These are phyloP conservation scores for Loxodonta africana DNA, from an alignment of 2,113 vertebrate genomes.

Conservation along the genomic window DNA sequence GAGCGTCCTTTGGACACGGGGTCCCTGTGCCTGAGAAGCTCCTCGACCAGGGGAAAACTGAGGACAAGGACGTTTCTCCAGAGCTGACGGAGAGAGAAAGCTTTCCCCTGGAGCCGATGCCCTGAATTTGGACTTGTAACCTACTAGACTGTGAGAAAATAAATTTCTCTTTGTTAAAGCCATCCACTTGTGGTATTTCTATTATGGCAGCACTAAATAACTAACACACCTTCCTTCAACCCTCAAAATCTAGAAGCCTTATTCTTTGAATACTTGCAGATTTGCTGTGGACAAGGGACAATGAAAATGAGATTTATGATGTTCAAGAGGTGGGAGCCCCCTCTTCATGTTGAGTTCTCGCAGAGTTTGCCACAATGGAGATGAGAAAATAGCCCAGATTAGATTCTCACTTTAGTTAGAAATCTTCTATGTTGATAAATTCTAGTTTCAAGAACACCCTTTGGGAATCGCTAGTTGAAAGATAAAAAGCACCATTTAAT, in stretches of 20 bases:
- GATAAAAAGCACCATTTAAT: neutral
- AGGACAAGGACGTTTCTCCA: no score
- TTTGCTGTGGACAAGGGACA: neutral
- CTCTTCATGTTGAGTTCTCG: neutral
- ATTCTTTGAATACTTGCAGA: neutral
- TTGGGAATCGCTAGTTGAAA: neutral
- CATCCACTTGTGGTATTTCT: no score
- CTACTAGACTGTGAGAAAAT: no score
- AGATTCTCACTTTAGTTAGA: neutral
- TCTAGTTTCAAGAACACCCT: neutral
- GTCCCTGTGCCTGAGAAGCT: no score
- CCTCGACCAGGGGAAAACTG: no score
- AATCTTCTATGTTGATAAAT: neutral
- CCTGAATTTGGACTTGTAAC: no score
- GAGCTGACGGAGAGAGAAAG: no score
- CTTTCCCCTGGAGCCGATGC: no score
- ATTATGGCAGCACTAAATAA: no score
- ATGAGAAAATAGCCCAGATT: neutral
- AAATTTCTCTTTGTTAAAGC: no score
- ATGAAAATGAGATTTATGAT: neutral
- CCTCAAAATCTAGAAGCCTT: neutral
- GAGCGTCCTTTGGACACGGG: no score
- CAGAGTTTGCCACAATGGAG: neutral
- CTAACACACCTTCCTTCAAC: neutral
- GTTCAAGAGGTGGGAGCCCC: neutral